phyloP scores from a whole-genome alignment of 2,113 vertebrate species.

The Eidolon helvum region DNA sequence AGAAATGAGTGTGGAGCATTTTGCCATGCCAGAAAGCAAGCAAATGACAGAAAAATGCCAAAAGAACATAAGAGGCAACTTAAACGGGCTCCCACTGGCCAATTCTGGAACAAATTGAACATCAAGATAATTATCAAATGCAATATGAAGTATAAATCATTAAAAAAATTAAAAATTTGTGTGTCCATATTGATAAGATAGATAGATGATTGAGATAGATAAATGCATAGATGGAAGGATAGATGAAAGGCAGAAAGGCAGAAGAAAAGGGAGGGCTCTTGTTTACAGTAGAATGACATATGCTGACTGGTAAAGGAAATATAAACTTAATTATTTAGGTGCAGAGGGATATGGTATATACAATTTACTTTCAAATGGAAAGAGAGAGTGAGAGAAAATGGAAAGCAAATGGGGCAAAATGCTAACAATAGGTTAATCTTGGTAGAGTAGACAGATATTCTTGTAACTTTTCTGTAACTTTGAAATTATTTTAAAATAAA shows the following conservation, averaged over 20 bases:
- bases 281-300: background rate
- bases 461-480: background rate
- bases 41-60: background rate
- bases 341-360: background rate
- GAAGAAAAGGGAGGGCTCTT: background rate
- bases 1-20: background rate
- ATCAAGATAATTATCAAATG: background rate
- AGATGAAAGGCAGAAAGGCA: background rate
- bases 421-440: background rate
- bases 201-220: background rate
- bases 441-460: background rate
- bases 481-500: conserved; percentile 23
- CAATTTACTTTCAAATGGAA: background rate
- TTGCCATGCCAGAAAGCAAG: background rate
- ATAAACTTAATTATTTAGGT: background rate
- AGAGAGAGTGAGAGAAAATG: background rate
- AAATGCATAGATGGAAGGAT: background rate
- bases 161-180: background rate
- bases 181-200: background rate
- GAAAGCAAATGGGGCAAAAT: background rate
- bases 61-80: background rate
- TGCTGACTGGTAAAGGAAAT: background rate
- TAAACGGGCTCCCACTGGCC: background rate
- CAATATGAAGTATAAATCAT: background rate
- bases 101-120: background rate